Base-by-base conservation (phyloP, 2,888 invertebrate species). In the Seira ritae region DNA sequence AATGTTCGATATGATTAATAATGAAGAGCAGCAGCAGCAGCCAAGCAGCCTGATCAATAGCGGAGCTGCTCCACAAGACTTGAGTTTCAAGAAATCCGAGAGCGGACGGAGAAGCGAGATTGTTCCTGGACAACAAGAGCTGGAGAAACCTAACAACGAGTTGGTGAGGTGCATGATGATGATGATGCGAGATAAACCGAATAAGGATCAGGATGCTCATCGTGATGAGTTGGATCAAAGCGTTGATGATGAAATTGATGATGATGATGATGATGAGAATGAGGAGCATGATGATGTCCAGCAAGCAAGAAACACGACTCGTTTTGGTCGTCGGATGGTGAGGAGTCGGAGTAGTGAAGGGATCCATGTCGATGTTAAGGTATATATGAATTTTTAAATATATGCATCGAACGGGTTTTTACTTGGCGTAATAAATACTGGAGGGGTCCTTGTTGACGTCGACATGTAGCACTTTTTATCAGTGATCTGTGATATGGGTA, bases 21-120 rank as follows among this genome's bases (percentile, higher is more conserved):
- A 85, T 22, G 77, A 85, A 62, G 93, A 93, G 87, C 93, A 93
- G 90, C 93, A 94, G 90, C 93, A 93, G 90, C 94, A 93, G 86
- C 67, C 19, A 24, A 24, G 94, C 94, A n/a, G n/a, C n/a, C 22
- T 37, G 42, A 77, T 77, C 70, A 70, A 77, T 69, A 77, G 72
- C 68, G n/a, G n/a, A n/a, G n/a, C n/a, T n/a, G n/a, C n/a, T n/a
- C 82, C 82, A n/a, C 82, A 77, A 70, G 74, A 76, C 60, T 70
- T 76, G n/a, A 81, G 62, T 31, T n/a, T n/a, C n/a, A 79, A 78
- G 67, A 80, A 73, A 31, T 31, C 69, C 0, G 20, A 68, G 68
- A 22, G 19, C 15, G 19, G 22, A 67, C 20, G 6, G 19, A 20
- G 67, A 60, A 62, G 62, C 1, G 20, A 1, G 10, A 67, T 1